A percentile compares a stretch with the other conserved stretches of the same genome.
These are phyloP conservation scores for Rissa tridactyla DNA, from an alignment of 2,113 vertebrate species.

Conservation along the genomic window DNA sequence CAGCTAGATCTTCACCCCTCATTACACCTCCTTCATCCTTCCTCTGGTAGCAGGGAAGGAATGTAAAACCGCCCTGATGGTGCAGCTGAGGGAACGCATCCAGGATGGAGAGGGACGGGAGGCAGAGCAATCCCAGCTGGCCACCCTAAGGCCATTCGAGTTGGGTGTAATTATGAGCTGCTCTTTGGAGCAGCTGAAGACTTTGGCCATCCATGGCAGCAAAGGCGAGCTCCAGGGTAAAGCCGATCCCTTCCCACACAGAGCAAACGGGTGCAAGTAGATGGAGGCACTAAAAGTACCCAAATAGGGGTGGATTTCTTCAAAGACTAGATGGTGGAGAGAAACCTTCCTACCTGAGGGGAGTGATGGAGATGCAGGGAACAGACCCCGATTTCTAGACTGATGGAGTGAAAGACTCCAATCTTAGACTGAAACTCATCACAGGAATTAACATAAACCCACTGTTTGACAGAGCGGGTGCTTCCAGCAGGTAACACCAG, in stretches of 20 bases:
- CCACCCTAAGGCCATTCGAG: background rate
- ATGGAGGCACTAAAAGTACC: background rate
- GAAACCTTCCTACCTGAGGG: background rate
- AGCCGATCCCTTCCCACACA: background rate
- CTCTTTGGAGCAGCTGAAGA: background rate
- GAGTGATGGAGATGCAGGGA: background rate
- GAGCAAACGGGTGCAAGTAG: background rate
- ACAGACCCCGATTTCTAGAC: background rate
- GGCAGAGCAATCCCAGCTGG: background rate
- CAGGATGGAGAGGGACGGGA: rapidly evolving
- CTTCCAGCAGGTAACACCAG: background rate
- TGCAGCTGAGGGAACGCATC: background rate
- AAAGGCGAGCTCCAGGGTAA: background rate
- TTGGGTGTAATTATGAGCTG: background rate
- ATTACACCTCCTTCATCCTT: background rate
- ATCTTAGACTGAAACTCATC: background rate
- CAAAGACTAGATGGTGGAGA: background rate
- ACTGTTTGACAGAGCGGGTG: background rate
- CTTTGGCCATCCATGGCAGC: background rate
- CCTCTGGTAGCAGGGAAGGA: background rate
- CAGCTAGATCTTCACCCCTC: background rate
- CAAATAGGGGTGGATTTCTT: background rate
- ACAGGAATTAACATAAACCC: background rate
- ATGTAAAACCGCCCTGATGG: background rate
- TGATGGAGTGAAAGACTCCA: background rate